Conservation (phyloP, 2,113 vertebrate genomes). For the Artemisiospiza belli region DNA sequence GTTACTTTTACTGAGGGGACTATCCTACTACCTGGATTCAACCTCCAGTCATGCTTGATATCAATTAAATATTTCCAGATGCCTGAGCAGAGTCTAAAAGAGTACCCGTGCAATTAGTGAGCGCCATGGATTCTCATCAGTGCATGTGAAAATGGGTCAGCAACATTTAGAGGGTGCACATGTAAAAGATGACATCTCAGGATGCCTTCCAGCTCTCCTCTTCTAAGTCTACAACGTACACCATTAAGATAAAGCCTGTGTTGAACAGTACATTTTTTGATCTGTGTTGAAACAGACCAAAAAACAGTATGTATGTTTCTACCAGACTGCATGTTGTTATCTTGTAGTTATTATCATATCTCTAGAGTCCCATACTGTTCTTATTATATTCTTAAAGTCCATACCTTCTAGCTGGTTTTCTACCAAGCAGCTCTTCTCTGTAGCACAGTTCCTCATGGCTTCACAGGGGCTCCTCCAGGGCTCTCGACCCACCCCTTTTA, state of each 20-base stretch:
- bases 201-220: neutral
- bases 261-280: neutral
- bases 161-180: neutral
- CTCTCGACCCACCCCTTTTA: too few species aligned
- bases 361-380: too few species aligned
- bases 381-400: too few species aligned
- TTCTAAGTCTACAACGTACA: neutral
- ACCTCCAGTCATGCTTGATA: neutral
- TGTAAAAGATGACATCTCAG: neutral
- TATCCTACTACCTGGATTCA: neutral
- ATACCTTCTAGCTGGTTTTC: too few species aligned
- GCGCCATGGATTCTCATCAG: neutral
- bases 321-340: too few species aligned
- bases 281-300: too few species aligned
- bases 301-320: neutral
- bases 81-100: conserved; percentile 28
- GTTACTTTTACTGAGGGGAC: neutral
- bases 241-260: neutral
- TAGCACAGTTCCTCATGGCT: too few species aligned
- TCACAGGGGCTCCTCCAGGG: too few species aligned
- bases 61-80: conserved; percentile 57
- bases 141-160: conserved; percentile 39
- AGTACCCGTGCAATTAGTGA: neutral
- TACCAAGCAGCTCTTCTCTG: too few species aligned
- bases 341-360: too few species aligned